Percentiles rank a stretch among this genome's conserved stretches.
These are phyloP conservation scores for Dendrocopos noguchii DNA, from an alignment of 2,113 vertebrate genomes.

Conservation along the genomic window DNA sequence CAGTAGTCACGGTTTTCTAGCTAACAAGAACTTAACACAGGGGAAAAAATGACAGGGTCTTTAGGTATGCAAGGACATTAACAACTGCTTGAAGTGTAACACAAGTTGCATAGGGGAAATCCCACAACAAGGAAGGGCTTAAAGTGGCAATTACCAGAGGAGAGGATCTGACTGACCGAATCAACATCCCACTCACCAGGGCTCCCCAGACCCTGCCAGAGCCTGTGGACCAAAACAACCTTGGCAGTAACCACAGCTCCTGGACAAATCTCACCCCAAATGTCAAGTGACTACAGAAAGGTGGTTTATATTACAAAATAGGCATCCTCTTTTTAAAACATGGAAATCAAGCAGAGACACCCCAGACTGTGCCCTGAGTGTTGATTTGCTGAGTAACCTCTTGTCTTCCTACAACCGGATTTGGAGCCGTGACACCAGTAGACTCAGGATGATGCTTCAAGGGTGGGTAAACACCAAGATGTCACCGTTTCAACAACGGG, in stretches of 20 bases:
- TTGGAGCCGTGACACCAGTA: neutral
- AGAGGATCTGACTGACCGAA: neutral
- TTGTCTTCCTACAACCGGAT: neutral
- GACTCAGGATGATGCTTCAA: neutral
- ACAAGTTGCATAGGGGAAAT: neutral
- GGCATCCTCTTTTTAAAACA: neutral
- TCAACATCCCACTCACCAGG: neutral
- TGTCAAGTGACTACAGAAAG: neutral
- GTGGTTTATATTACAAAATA: fast-evolving
- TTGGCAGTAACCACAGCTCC: neutral
- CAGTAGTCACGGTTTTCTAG: fast-evolving
- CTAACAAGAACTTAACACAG: neutral
- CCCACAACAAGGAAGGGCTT: neutral
- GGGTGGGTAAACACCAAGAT: neutral
- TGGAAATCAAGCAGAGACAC: neutral
- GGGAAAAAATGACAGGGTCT: neutral
- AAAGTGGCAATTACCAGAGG: neutral
- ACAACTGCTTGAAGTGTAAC: neutral
- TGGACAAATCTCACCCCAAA: neutral
- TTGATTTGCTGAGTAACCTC: neutral
- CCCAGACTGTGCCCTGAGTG: neutral
- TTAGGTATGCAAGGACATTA: neutral
- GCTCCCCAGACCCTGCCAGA: neutral
- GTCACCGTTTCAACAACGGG: neutral
- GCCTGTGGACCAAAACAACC: neutral